Evolutionary conservation across 2,113 vertebrate species (phyloP), one percentile per base, ranked within the genome.

Genomic region (Lontra canadensis): DNA sequence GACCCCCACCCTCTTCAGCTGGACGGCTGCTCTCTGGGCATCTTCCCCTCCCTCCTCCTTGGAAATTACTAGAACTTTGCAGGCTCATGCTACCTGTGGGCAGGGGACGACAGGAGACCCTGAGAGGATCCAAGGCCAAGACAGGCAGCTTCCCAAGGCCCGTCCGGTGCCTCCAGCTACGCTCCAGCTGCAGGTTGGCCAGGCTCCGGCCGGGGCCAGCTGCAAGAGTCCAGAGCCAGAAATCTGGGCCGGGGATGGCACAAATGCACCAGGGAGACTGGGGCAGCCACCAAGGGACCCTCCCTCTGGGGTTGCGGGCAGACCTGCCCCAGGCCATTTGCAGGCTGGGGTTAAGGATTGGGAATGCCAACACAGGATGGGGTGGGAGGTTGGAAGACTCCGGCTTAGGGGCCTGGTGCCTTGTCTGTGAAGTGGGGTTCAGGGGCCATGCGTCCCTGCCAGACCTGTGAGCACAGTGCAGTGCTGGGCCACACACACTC

Each of bases 301-400:
- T 49, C 36, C 29, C 18, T 20, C 55, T 20, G 8, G 61, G 26
- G 17, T 11, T 8, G 31, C 36, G 34, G 42, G 5, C 18, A 59
- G 87, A 9, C 36, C 7, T 4, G 29, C 9, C 20, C 25, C 7
- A 0, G 15, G 17, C 79, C 0, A 0, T 31, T 26, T 42, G 31
- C 71, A 36, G 44, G 9, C 21, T 52, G 11, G n/a, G n/a, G 44
- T 36, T 74, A 42, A 55, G 59, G 18, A 8, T 4, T n/a, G 7
- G 36, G 20, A 21, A 31, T 4, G 9, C 34, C 31, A 39, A 44
- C 25, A 6, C 10, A 52, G 67, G 67, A 21, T 4, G 34, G 12
- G 4, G 4, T 25, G 20, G 21, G 25, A 36, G 25, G 71, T 26
- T n/a, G 2, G 39, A 49, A 59, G 67, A 14, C 18, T 25, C 3